Evolutionary conservation across 1,140 invertebrate species (phyloP).

Genomic region (Chlorops oryzae): DNA sequence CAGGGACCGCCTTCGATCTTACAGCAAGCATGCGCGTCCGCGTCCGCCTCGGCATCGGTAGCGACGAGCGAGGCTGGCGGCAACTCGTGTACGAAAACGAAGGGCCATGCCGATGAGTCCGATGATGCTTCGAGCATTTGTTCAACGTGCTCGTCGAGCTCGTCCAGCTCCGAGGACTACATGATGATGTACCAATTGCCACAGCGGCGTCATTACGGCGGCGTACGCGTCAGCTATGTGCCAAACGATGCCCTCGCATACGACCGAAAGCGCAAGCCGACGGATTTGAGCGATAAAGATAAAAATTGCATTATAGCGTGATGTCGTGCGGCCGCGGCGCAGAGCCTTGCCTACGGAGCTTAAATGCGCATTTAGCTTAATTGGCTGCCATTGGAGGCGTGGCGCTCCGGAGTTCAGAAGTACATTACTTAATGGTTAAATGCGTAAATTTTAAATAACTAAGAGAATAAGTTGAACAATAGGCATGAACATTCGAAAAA

Average conservation of each 20-base stretch:
- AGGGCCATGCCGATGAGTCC: constrained; percentile 48
- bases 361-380: neutral
- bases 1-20: constrained; percentile 31
- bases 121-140: constrained; percentile 63
- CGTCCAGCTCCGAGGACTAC: constrained; percentile 73
- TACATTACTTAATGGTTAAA: too few relatives aligned
- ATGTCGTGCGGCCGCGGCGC: constrained; percentile 26
- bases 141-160: constrained; percentile 72
- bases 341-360: too few relatives aligned
- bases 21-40: constrained; percentile 19
- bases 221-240: constrained; percentile 81
- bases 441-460: too few relatives aligned
- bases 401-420: too few relatives aligned
- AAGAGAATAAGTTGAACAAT: too few relatives aligned
- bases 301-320: constrained; percentile 68
- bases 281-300: constrained; percentile 50
- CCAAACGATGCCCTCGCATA: constrained; percentile 80
- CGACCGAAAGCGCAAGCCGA: constrained; percentile 59
- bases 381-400: neutral
- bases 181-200: constrained; percentile 76
- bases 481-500: too few relatives aligned
- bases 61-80: constrained; percentile 3
- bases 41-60: constrained; percentile 9
- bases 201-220: constrained; percentile 72
- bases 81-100: too few relatives aligned